Evolutionary conservation across 1,140 invertebrate species (phyloP).

Genomic region (Hermatobates lingyangjiaoensis): DNA sequence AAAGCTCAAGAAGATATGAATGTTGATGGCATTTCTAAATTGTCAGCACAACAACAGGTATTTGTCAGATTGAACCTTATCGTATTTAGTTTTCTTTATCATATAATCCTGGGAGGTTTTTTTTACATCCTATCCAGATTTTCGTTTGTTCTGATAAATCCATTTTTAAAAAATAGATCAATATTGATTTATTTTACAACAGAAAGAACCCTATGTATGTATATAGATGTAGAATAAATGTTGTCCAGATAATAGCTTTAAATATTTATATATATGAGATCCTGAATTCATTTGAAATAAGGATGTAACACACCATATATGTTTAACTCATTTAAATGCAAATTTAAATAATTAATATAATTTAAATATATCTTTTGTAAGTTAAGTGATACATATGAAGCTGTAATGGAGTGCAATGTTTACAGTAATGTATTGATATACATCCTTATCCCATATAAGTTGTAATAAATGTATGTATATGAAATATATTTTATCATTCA

Average conservation of each 20-base stretch:
- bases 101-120: neutral
- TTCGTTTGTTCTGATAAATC: neutral
- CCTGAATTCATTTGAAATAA: no score
- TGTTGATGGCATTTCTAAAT: conserved; percentile 32
- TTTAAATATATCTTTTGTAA: no score
- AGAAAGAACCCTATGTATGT: neutral
- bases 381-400: no score
- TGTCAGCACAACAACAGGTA: neutral
- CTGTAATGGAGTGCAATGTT: no score
- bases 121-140: neutral
- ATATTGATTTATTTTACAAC: neutral
- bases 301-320: no score
- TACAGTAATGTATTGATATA: no score
- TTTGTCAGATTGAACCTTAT: neutral
- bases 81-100: neutral
- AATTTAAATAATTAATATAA: no score
- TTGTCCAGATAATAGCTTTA: no score
- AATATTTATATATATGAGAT: no score
- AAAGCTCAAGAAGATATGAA: conserved; percentile 58
- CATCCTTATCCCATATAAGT: neutral
- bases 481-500: no score
- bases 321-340: no score
- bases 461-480: neutral
- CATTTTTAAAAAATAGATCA: neutral
- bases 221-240: neutral